Evolutionary conservation across 2,888 invertebrate genomes (phyloP).

Genomic region (Morpho helenor): DNA sequence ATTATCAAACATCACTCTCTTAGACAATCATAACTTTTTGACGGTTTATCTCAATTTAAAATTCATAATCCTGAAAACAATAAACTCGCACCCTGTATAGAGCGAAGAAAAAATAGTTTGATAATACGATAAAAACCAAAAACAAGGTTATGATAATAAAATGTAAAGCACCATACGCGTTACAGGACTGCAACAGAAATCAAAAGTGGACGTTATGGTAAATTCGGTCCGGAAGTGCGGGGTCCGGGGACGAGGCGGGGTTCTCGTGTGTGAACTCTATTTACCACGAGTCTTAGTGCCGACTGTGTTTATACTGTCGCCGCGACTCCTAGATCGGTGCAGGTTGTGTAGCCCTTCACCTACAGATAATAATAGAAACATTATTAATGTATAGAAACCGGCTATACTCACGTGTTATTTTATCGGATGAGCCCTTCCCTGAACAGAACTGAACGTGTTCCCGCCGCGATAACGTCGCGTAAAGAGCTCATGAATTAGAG

Average conservation of each 20-base stretch:
- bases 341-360: conserved; percentile 84
- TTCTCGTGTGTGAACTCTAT: conserved; percentile 34
- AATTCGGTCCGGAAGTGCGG: conserved; percentile 57
- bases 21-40: too few species aligned
- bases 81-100: conserved; percentile 6
- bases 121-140: not conserved
- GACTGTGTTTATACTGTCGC: conserved; percentile 87
- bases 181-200: conserved; percentile 60
- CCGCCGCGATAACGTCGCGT: too few species aligned
- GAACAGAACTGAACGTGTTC: too few species aligned
- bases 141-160: conserved; percentile 10
- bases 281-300: conserved; percentile 79
- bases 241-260: conserved; percentile 32
- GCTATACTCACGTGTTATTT: too few species aligned
- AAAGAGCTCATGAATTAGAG: too few species aligned
- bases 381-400: too few species aligned
- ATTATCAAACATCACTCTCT: too few species aligned
- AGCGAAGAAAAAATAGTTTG: conserved; percentile 1
- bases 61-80: too few species aligned
- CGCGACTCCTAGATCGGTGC: conserved; percentile 89
- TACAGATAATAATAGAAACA: conserved; percentile 38
- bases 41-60: too few species aligned
- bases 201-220: conserved; percentile 52
- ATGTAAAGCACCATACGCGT: conserved; percentile 62
- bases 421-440: too few species aligned